Base-by-base conservation (phyloP, 1,140 invertebrate genomes). In the Leptinotarsa texana region DNA sequence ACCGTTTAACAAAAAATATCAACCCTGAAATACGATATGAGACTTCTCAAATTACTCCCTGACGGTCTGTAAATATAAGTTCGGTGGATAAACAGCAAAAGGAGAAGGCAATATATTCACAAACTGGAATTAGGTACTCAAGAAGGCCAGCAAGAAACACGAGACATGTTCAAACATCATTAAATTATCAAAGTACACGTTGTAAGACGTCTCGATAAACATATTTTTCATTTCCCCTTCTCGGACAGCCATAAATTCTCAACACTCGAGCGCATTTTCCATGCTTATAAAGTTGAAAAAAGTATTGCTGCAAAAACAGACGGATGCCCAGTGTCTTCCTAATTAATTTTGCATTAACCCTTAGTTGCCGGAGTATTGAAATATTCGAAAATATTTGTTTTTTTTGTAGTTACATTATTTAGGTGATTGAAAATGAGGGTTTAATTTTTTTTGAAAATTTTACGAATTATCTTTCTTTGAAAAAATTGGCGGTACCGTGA, bases 141-240 rank as follows among this genome's bases (percentile, higher is more conserved):
- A 70, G 69, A 47, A 63, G 69, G 47, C 69, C 51, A 71, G 62
- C 49, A 75, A 66, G 67, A 75, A 75, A 72, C 74, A 75, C 74
- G 74, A 72, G 61, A 72, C 74, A 65, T 75, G 74, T 75, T 75
- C 69, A 72, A 75, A 75, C 69, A 75, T 75, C 74, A 75, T 72
- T 75, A 75, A 75, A 75, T 75, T 75, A 75, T 75, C 74, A 75
- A 75, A 18, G 69, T 51, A 70, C 69, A 70, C 48, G 69, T 18
- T 70, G 69, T 70, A 70, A 47, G 47, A 70, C 69, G 69, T 70
- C 49, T 57, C 69, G 21, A 47, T 70, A 70, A 70, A 70, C 69
- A 70, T 70, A 70, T 70, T 70, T 69, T 70, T 18, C 22, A 49
- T 70, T 57, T 13, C 22, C 27, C 27, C 33, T 42, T 49, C 13